Percentiles rank a stretch among this genome's conserved stretches.
These are phyloP conservation scores for Diloba caeruleocephala DNA, from an alignment of 2,888 invertebrate species.

Conservation along the genomic window DNA sequence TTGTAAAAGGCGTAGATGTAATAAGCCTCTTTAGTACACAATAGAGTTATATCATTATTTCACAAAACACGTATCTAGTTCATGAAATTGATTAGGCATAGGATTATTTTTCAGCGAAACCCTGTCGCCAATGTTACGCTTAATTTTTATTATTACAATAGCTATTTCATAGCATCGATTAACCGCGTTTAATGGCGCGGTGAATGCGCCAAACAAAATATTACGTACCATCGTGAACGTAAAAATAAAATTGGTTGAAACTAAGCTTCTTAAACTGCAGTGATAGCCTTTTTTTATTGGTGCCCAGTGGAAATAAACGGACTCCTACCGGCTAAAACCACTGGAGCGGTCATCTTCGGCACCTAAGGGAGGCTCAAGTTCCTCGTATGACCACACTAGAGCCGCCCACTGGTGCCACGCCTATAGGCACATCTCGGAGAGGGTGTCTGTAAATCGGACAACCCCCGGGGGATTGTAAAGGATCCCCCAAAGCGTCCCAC, in stretches of 20 bases:
- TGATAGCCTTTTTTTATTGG: too few relatives aligned
- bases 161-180: slow-evolving; percentile 22
- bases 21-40: background rate
- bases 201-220: slow-evolving; percentile 9
- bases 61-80: slow-evolving; percentile 10
- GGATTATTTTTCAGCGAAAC: background rate
- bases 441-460: too few relatives aligned
- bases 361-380: too few relatives aligned
- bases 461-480: too few relatives aligned
- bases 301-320: too few relatives aligned
- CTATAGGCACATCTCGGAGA: too few relatives aligned
- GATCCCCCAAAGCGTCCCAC: too few relatives aligned
- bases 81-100: slow-evolving; percentile 9
- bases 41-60: background rate
- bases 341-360: too few relatives aligned
- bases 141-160: slow-evolving; percentile 10
- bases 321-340: too few relatives aligned
- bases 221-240: background rate
- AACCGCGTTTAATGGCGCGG: background rate
- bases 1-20: too few relatives aligned
- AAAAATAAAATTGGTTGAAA: background rate
- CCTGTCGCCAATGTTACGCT: slow-evolving; percentile 1
- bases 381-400: too few relatives aligned
- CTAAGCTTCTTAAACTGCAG: background rate
- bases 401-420: too few relatives aligned